Base-by-base conservation (phyloP, 1,140 invertebrate genomes). In the Brachionus paranguensis region DNA sequence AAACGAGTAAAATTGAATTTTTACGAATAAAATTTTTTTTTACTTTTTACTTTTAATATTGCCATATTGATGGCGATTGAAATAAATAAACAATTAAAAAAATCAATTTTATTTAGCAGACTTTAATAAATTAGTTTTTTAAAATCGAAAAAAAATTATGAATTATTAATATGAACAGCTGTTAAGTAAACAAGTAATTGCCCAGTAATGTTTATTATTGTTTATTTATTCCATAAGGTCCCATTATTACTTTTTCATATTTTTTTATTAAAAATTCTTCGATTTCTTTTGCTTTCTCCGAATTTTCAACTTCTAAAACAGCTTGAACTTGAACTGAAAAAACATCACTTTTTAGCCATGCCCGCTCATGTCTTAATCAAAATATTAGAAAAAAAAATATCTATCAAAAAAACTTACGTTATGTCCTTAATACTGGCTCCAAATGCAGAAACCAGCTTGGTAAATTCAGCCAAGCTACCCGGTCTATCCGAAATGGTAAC, bases 331-430 rank as follows among this genome's bases (percentile, higher is more conserved):
- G 86, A 41, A 90, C 93, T 93, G 88, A 87, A 85, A 95, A 96
- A 14, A 97, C 93, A 88, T 97, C 95, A 3, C 92, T 92, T 43
- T 92, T 92, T 12, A 97, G 91, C 95, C 95, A 97, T 5, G 95
- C 95, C 84, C 95, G 91, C 88, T 97, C 95, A 88, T 97, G 95
- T 88, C 94, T 90, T 85, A 84, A 68, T 27, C 68, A 76, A 78
- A 85, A 41, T 29, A 10, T 14, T 33, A 53, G 1, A 65, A 24
- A 4, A 17, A 20, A 29, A n/a, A 1, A 70, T 41, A 37, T 17
- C 11, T 55, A 50, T 33, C 0, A 14, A 37, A 37, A 14, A 17
- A 70, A 27, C 33, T 47, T 83, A 81, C 53, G 24, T 43, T 72
- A 72, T 47, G 33, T 60, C 64, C 3, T 85, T 86, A 89, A 78